phyloP scores from a whole-genome alignment of 2,888 invertebrate species.

The Biston betularia region DNA sequence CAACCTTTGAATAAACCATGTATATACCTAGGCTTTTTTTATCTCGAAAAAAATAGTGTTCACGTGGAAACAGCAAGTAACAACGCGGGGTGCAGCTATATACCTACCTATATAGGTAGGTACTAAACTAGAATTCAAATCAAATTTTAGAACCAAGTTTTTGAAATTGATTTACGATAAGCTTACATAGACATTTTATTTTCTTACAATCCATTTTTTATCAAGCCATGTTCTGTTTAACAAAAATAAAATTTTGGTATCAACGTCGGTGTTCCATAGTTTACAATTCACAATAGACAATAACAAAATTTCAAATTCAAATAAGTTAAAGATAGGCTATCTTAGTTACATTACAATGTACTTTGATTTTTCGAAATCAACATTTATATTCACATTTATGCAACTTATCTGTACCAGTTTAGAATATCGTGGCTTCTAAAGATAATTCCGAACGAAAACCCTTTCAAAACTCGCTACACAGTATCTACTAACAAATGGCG shows the following conservation, averaged over 20 bases:
- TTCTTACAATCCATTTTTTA: too few species aligned
- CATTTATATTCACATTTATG: conserved; percentile 36
- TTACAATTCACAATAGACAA: neutral
- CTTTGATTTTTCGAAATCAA: conserved; percentile 28
- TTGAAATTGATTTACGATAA: too few species aligned
- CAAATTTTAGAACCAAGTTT: too few species aligned
- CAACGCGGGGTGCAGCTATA: too few species aligned
- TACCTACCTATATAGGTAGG: too few species aligned
- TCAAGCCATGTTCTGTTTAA: too few species aligned
- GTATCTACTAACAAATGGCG: conserved; percentile 55
- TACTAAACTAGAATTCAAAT: neutral
- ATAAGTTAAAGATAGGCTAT: conserved; percentile 18
- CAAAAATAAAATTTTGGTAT: neutral
- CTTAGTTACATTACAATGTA: conserved; percentile 14
- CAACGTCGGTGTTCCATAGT: conserved; percentile 18
- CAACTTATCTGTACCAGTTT: conserved; percentile 29
- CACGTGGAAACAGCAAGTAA: too few species aligned
- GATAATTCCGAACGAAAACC: conserved; percentile 47
- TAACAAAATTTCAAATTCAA: conserved; percentile 21
- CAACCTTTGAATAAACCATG: too few species aligned
- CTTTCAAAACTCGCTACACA: conserved; percentile 41
- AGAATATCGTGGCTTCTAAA: conserved; percentile 38
- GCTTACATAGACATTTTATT: too few species aligned
- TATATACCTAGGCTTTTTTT: too few species aligned
- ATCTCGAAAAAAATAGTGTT: too few species aligned